Evolutionary conservation across 2,888 invertebrate species (phyloP), one percentile per base, ranked within the genome.

Genomic region (Fragum sueziense): DNA sequence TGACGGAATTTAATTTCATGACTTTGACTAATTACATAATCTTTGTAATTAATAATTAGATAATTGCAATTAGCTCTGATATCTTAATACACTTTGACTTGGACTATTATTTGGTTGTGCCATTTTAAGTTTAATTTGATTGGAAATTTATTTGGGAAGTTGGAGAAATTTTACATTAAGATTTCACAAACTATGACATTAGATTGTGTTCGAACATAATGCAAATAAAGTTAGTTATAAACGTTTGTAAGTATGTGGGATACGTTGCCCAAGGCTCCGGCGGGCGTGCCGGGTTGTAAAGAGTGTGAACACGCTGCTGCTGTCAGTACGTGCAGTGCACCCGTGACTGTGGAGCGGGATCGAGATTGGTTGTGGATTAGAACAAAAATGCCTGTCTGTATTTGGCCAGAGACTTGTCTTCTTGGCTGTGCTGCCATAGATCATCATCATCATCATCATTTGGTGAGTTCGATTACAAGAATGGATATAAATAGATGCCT

Each of bases 371-470:
- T 87, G 75, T 83, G 86, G 74, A 87, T 87, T 52, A 74, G 87
- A 65, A 87, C 87, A 57, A 88, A 87, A 76, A 87, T 88, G 88
- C 89, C 90, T 20, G 86, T 88, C 73, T 89, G 89, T 85, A 86
- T 89, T 47, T 86, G 88, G 86, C 89, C 89, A 3, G 89, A 90
- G 52, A 81, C 89, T 14, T 90, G 89, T 82, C 83, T 89, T 54
- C 74, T 89, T 57, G 87, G 89, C 54, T 90, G 90, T 84, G 84
- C 87, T 37, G 77, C 77, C 11, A 2, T 76, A 11, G 75, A 72
- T 6, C 75, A 79, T 37, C 78, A 79, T 59, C 52, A 72, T 6
- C 75, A 79, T 37, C 78, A 79, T 59, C 52, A 34, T 54, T 33
- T 52, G 22, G 74, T 74, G 57, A 68, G 68, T 68, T 41, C 2